phyloP scores from a whole-genome alignment of 2,797 vertebrate genomes.

The Lemur catta region DNA sequence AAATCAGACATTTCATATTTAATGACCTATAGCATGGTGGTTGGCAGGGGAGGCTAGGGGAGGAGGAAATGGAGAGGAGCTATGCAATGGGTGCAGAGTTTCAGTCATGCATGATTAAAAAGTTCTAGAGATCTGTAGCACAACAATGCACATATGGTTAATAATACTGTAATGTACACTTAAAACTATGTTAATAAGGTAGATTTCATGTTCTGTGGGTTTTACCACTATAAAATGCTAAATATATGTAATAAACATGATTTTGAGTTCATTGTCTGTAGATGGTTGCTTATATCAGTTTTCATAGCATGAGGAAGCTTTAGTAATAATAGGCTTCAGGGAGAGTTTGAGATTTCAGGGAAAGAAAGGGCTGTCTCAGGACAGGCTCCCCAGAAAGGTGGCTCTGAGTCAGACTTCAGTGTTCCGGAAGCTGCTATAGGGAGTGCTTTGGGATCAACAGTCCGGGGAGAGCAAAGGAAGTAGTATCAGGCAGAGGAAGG shows the following conservation, averaged over 20 bases:
- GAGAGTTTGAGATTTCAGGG: background rate
- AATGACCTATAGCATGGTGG: background rate
- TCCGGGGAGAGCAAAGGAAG: background rate
- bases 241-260: background rate
- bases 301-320: background rate
- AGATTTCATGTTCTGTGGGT: background rate
- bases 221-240: background rate
- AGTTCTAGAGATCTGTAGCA: background rate
- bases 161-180: background rate
- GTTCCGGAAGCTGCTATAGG: background rate
- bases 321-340: background rate
- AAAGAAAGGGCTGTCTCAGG: rapidly evolving
- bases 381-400: background rate
- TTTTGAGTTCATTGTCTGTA: background rate
- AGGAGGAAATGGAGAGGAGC: too few species aligned
- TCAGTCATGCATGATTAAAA: background rate
- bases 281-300: background rate
- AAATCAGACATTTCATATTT: too few species aligned
- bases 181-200: background rate
- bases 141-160: background rate
- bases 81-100: background rate
- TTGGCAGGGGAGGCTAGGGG: background rate
- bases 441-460: too few species aligned
- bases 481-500: background rate
- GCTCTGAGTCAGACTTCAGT: too few species aligned